Conservation (phyloP, 2,888 invertebrate species). For the Erannis defoliaria region DNA sequence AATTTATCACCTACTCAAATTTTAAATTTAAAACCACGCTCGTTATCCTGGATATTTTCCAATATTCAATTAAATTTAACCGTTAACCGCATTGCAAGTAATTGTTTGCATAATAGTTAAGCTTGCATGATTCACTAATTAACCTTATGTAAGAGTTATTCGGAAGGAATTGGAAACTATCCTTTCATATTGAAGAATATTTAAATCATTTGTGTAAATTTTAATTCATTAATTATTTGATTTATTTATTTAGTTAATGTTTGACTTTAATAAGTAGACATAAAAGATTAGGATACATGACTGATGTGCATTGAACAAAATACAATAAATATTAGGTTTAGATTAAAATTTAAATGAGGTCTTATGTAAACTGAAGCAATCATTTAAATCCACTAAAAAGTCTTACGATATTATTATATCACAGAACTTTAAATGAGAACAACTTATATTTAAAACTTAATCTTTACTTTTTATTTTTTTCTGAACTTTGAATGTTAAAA, state of each 20-base stretch:
- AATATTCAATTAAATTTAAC: conserved; percentile 14
- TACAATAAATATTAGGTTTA: too few relatives aligned
- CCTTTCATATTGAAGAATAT: conserved; percentile 16
- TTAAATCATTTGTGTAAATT: conserved; percentile 1
- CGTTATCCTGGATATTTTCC: conserved; percentile 13
- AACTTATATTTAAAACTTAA: too few relatives aligned
- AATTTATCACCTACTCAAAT: not conserved
- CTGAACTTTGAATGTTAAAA: too few relatives aligned
- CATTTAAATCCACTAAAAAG: too few relatives aligned
- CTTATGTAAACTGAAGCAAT: too few relatives aligned
- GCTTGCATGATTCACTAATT: conserved; percentile 13
- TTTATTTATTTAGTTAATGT: not conserved
- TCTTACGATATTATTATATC: too few relatives aligned
- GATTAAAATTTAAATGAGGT: too few relatives aligned
- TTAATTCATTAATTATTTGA: not conserved
- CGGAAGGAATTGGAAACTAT: conserved; percentile 10
- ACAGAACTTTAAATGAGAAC: too few relatives aligned
- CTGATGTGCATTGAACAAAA: too few relatives aligned
- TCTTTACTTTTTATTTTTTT: too few relatives aligned
- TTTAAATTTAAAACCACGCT: not conserved
- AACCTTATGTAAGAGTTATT: conserved; percentile 27
- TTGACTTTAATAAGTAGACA: not conserved
- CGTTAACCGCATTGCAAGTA: conserved; percentile 3
- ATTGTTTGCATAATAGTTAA: conserved; percentile 14
- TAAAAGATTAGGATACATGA: not conserved